phyloP scores from a whole-genome alignment of 1,140 invertebrate species.

The Drosophila takahashii region DNA sequence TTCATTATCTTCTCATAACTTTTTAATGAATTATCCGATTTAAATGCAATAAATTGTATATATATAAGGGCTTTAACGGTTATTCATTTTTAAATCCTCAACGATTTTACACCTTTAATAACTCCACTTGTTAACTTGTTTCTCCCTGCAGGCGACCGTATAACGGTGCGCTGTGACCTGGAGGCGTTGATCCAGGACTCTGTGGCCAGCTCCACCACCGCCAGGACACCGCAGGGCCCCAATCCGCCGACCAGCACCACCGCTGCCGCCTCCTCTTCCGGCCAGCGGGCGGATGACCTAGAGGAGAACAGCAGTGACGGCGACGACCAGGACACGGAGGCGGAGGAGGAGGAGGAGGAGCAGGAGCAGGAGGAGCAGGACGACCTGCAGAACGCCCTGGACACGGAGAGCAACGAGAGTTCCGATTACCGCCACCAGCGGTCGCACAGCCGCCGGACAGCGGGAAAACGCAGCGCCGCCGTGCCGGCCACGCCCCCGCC shows the following conservation, averaged over 20 bases:
- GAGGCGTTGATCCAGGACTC: slow-evolving; percentile 89
- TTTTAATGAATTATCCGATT: no score
- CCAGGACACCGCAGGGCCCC: slow-evolving; percentile 17
- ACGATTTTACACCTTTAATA: no score
- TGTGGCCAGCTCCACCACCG: neutral
- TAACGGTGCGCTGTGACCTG: slow-evolving; percentile 91
- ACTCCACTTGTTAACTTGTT: no score
- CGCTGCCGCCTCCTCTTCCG: neutral
- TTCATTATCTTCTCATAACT: no score
- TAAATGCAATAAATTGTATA: no score
- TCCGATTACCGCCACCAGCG: slow-evolving; percentile 55
- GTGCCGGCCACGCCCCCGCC: slow-evolving; percentile 40
- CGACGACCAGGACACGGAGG: slow-evolving; percentile 21
- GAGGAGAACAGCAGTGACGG: slow-evolving; percentile 37
- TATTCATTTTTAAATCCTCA: no score
- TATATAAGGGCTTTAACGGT: no score
- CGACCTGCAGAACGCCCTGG: slow-evolving; percentile 63
- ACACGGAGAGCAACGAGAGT: slow-evolving; percentile 58
- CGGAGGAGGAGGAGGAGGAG: slow-evolving; percentile 30
- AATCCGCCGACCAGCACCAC: slow-evolving; percentile 27
- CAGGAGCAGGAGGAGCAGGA: slow-evolving; percentile 54
- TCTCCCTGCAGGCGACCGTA: slow-evolving; percentile 87
- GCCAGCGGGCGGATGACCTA: neutral
- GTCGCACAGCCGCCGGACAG: slow-evolving; percentile 16
- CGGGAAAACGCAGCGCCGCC: slow-evolving; percentile 21